Evolutionary conservation across 2,888 invertebrate species (phyloP), one percentile per base, ranked within the genome.

Genomic region (Acleris sparsana): DNA sequence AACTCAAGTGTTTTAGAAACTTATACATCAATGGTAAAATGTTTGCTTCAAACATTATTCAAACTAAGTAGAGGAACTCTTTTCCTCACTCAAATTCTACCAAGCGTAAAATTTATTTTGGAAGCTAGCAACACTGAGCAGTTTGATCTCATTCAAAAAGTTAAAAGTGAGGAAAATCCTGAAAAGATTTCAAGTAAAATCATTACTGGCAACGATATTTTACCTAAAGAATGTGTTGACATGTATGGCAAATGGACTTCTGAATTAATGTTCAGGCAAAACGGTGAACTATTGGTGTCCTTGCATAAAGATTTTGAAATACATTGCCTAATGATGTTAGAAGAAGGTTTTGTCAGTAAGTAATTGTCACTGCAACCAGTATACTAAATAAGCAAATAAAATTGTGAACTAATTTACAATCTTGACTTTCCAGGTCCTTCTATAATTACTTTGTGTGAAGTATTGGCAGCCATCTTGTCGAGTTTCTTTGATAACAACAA

Each of bases 211-310:
- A 70, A 71, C 64, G 92, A 92, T 72, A 65, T 93, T 13, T 84
- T 93, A 66, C 91, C 92, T 1, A 48, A 75, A 49, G 80, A 85
- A 65, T 87, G 89, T 80, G 74, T 89, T 0, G 79, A 85, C 59
- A 71, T 78, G 17, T 93, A 86, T 78, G 93, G 93, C 2, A 88
- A 81, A 67, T 72, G 88, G 62, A 89, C 89, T 5, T 86, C 87
- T 0, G 92, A 93, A 66, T 72, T 93, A 33, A 87, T 92, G 89
- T 92, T 91, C 46, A 84, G 93, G 63, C 92, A 93, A 68, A 92
- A 87, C 72, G 87, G 85, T 48, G 91, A 92, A 22, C 72, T 93
- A 16, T 73, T 93, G 18, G 71, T 84, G 33, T 79, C 77, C 4
- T 70, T 93, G 17, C 88, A 87, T 62, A 88, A 86, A 52, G 86